These are phyloP conservation scores for Polyommatus iphigenia DNA, from an alignment of 2,888 invertebrate genomes.

Conservation along the genomic window DNA sequence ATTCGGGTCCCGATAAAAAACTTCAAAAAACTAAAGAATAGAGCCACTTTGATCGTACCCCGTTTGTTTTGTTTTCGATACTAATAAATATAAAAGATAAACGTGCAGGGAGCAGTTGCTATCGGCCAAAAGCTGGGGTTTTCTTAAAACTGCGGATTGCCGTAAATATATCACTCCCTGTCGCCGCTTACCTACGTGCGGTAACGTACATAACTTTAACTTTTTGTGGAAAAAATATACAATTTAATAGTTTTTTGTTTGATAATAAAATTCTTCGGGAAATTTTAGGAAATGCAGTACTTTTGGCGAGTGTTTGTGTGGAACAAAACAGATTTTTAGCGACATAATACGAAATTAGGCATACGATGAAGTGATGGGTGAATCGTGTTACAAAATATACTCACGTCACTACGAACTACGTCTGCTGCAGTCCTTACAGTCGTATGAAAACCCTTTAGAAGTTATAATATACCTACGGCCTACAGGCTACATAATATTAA, in stretches of 20 bases:
- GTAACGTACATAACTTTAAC: conserved; percentile 41
- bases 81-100: conserved; percentile 42
- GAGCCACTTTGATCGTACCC: conserved; percentile 27
- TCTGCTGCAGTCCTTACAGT: no score
- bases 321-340: no score
- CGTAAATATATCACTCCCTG: conserved; percentile 59
- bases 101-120: conserved; percentile 46
- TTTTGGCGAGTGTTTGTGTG: not conserved
- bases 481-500: no score
- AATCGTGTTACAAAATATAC: no score
- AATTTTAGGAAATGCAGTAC: not conserved
- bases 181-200: conserved; percentile 52
- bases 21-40: conserved; percentile 19
- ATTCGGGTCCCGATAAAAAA: not conserved
- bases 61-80: conserved; percentile 33
- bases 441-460: no score
- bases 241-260: conserved; percentile 14
- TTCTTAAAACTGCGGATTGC: conserved; percentile 55
- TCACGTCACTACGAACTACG: no score
- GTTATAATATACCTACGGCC: no score
- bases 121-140: conserved; percentile 52
- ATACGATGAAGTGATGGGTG: no score
- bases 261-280: not conserved
- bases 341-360: no score
- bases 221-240: conserved; percentile 24